Evolutionary conservation across 2,888 invertebrate genomes (phyloP).

Genomic region (Pyrrhosoma nymphula): DNA sequence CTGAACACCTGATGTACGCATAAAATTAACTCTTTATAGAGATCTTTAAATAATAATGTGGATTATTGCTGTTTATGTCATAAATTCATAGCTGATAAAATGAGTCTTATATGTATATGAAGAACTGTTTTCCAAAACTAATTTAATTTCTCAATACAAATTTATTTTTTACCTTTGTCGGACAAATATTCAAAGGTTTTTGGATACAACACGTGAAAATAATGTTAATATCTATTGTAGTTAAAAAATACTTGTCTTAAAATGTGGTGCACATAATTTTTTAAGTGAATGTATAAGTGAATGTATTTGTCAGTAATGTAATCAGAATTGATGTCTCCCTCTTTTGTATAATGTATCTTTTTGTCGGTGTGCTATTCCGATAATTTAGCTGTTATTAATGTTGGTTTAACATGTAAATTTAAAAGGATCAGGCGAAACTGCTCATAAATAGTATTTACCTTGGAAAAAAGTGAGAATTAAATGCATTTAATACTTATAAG

Average conservation of each 20-base stretch:
- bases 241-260: slow-evolving; percentile 1
- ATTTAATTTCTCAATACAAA: slow-evolving; percentile 61
- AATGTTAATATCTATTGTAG: slow-evolving; percentile 42
- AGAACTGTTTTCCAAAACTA: slow-evolving; percentile 44
- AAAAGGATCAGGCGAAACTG: slow-evolving; percentile 9
- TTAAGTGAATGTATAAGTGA: slow-evolving; percentile 53
- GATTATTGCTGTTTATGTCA: slow-evolving; percentile 47
- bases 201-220: slow-evolving; percentile 30
- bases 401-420: slow-evolving; percentile 38
- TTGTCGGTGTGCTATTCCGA: slow-evolving; percentile 37
- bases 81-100: neutral
- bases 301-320: slow-evolving; percentile 45
- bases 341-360: slow-evolving; percentile 64
- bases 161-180: slow-evolving; percentile 54
- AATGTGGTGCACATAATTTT: slow-evolving; percentile 64
- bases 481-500: slow-evolving; percentile 62
- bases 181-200: slow-evolving; percentile 46
- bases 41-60: slow-evolving; percentile 49
- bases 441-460: slow-evolving; percentile 44
- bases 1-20: slow-evolving; percentile 44
- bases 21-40: slow-evolving; percentile 57
- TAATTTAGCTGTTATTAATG: slow-evolving; percentile 50
- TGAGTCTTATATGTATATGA: slow-evolving; percentile 21
- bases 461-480: slow-evolving; percentile 44
- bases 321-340: slow-evolving; percentile 61